phyloP scores from a whole-genome alignment of 2,888 invertebrate species.

The Teleogryllus oceanicus region DNA sequence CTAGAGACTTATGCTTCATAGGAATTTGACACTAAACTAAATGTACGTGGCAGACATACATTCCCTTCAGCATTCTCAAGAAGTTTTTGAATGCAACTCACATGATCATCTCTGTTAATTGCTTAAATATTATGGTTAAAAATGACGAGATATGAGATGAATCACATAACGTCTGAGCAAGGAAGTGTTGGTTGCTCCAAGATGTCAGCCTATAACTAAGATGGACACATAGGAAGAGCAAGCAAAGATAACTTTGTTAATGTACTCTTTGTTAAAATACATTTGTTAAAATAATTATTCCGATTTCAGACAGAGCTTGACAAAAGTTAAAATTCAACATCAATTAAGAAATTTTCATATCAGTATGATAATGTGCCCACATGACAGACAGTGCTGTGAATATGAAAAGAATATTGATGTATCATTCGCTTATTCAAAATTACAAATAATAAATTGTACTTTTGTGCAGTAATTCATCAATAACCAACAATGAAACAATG shows the following conservation, averaged over 20 bases:
- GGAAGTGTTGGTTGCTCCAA: constrained; percentile 26
- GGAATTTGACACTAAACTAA: not conserved
- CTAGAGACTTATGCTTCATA: not conserved
- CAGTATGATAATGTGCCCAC: too few relatives aligned
- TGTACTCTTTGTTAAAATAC: not conserved
- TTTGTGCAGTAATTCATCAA: too few relatives aligned
- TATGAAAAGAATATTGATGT: too few relatives aligned
- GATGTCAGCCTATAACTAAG: constrained; percentile 31
- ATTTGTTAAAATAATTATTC: not conserved
- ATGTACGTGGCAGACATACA: not conserved
- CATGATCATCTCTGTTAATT: constrained; percentile 5
- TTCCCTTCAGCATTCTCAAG: constrained; percentile 4
- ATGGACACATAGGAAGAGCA: constrained; percentile 18
- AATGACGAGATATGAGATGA: constrained; percentile 24
- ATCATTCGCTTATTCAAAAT: too few relatives aligned
- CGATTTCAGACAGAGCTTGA: not conserved
- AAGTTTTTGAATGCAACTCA: not conserved
- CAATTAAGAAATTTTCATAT: too few relatives aligned
- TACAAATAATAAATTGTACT: too few relatives aligned
- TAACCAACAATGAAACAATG: too few relatives aligned
- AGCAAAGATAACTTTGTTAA: not conserved
- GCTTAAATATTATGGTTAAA: constrained; percentile 27
- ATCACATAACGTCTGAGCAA: constrained; percentile 24
- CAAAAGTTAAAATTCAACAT: not conserved
- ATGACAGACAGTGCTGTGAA: too few relatives aligned